Base-by-base conservation (phyloP, 2,888 invertebrate genomes). In the Tromatobia lineatoria region DNA sequence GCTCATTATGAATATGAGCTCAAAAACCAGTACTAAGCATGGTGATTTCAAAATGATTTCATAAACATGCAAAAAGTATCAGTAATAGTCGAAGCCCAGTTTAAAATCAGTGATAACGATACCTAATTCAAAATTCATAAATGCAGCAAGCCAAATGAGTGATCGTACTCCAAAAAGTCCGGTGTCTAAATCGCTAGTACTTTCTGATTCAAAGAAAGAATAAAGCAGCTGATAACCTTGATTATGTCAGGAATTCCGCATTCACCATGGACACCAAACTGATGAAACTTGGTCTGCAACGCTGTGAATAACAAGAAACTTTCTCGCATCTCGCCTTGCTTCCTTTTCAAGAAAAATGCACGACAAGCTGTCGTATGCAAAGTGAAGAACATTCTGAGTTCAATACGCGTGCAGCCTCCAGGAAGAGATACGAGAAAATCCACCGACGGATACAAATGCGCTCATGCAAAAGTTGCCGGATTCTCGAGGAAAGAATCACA, bases 381-480 rank as follows among this genome's bases (percentile, higher is more conserved):
- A 59, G 15, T 42, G 13, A 73, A 13, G 42, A 42, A 71, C 15
- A 42, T 45, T 42, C 45, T 25, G 23, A n/a, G 57, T 13, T 25
- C 50, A 7, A 15, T 50, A 7, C 18, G 7, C 50, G 20, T 52
- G 11, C 54, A 38, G n/a, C 25, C 45, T 50, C 18, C 25, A 15
- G 23, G 34, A 42, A 75, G 15, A 13, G 15, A 42, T 42, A 18
- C 69, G 29, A 70, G 52, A 29, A n/a, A 11, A 54, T 47, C 71
- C 61, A 8, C 52, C 52, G 61, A 52, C 50, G 38, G 52, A 70
- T 70, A 54, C 64, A 59, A 64, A 70, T 54, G 69, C 42, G 10
- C 23, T 76, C 61, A n/a, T 64, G 54, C 42, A n/a, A 66, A 66
- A 61, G n/a, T 20, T 47, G 20, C 34, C 3, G 42, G 8, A 47